Percentiles rank a stretch among this genome's conserved stretches.
These are phyloP conservation scores for Kradibia gibbosae DNA, from an alignment of 1,140 invertebrate species.

Conservation along the genomic window DNA sequence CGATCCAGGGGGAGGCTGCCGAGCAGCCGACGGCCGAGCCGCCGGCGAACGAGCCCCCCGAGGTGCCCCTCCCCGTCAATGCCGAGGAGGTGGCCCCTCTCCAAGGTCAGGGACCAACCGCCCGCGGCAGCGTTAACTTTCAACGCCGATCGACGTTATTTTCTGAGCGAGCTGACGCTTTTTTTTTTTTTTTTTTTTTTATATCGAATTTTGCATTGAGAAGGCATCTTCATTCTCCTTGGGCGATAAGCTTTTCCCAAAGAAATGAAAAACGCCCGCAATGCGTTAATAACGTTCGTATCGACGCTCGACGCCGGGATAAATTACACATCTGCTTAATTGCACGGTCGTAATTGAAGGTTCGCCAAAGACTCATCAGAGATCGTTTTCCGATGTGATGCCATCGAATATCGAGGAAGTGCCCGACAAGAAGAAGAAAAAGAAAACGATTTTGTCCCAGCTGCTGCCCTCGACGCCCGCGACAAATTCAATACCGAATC, in stretches of 20 bases:
- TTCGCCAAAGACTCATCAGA: conserved; percentile 40
- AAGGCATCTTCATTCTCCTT: no score
- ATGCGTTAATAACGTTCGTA: no score
- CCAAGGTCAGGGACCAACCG: conserved; percentile 67
- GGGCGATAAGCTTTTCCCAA: no score
- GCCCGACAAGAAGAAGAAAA: conserved; percentile 75
- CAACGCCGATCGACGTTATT: no score
- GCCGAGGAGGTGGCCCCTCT: conserved; percentile 63
- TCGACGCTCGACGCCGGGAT: no score
- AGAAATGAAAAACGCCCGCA: no score
- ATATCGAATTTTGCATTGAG: no score
- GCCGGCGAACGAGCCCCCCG: conserved; percentile 57
- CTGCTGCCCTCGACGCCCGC: conserved; percentile 75
- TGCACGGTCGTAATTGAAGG: background rate
- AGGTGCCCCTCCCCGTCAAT: conserved; percentile 55
- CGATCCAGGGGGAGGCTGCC: conserved; percentile 53
- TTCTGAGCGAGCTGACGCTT: no score
- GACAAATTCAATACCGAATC: conserved; percentile 72
- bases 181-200: no score
- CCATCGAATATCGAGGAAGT: background rate
- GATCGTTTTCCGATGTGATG: conserved; percentile 16
- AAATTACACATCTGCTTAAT: no score
- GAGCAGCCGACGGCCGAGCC: background rate
- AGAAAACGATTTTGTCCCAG: conserved; percentile 81
- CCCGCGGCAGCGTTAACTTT: no score